Evolutionary conservation across 2,797 vertebrate genomes (phyloP).

Genomic region (Aeoliscus strigatus): DNA sequence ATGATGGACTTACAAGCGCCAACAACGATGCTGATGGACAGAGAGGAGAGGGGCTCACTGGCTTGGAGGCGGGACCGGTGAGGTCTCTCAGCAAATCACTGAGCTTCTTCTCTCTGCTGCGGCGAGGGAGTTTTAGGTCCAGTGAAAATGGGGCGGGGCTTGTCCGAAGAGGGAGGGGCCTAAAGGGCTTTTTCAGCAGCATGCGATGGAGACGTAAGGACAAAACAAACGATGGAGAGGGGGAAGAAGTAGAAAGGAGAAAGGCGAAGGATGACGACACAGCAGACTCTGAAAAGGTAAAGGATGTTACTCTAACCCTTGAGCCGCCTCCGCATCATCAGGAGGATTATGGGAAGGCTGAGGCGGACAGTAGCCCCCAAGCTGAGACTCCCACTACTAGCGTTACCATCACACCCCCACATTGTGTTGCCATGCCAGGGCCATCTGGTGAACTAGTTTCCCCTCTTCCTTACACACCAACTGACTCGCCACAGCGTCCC

Average conservation of each 20-base stretch:
- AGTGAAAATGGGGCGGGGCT: slow-evolving; percentile 76
- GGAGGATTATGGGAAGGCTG: slow-evolving; percentile 56
- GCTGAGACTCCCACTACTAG: slow-evolving; percentile 56
- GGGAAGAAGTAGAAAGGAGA: slow-evolving; percentile 44
- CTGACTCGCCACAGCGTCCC: slow-evolving; percentile 58
- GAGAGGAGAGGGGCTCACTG: slow-evolving; percentile 69
- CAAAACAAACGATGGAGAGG: slow-evolving; percentile 75
- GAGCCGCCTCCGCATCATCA: slow-evolving; percentile 69
- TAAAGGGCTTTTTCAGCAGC: slow-evolving; percentile 90
- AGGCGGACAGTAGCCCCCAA: slow-evolving; percentile 65
- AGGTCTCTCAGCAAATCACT: slow-evolving; percentile 88
- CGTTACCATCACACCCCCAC: slow-evolving; percentile 70
- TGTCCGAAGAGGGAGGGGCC: slow-evolving; percentile 86
- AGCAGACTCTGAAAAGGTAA: slow-evolving; percentile 48
- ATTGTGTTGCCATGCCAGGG: slow-evolving; percentile 58
- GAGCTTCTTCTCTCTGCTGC: slow-evolving; percentile 93
- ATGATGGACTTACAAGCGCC: slow-evolving; percentile 83
- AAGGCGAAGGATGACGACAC: slow-evolving; percentile 45
- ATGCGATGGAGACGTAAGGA: slow-evolving; percentile 90
- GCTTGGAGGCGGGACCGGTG: slow-evolving; percentile 66
- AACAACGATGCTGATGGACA: slow-evolving; percentile 68
- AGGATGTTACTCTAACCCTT: slow-evolving; percentile 75
- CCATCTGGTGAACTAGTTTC: slow-evolving; percentile 59
- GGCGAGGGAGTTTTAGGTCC: slow-evolving; percentile 80
- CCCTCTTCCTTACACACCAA: slow-evolving; percentile 64